A percentile compares a stretch with the other conserved stretches of the same genome.
These are phyloP conservation scores for Tiliqua scincoides DNA, from an alignment of 2,113 vertebrate species.

Conservation along the genomic window DNA sequence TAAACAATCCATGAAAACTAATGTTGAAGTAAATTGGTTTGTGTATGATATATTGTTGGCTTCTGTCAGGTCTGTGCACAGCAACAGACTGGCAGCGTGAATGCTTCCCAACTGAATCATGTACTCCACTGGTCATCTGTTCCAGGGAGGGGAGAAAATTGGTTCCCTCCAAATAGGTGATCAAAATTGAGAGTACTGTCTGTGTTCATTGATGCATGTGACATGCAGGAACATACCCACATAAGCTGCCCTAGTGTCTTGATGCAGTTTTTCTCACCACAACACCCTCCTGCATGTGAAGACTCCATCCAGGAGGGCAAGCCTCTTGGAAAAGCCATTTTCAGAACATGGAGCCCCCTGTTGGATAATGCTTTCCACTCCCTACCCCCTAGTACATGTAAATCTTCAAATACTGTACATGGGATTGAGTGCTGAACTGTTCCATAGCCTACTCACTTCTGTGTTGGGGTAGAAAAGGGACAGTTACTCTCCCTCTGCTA, in stretches of 20 bases:
- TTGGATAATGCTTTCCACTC: neutral
- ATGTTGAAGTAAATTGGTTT: too few species aligned
- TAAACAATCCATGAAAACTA: too few species aligned
- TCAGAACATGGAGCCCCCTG: neutral
- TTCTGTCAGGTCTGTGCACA: neutral
- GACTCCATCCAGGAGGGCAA: neutral
- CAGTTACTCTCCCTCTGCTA: too few species aligned
- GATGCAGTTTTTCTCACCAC: neutral
- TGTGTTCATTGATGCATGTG: too few species aligned
- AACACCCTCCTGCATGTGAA: neutral
- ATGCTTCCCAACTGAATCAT: neutral
- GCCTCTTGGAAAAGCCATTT: neutral
- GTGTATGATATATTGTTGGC: too few species aligned
- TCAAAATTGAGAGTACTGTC: neutral
- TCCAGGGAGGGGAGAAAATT: neutral
- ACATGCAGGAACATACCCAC: too few species aligned
- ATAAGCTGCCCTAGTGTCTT: neutral
- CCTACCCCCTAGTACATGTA: too few species aligned
- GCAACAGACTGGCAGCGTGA: neutral
- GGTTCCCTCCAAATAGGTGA: neutral
- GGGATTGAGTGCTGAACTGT: neutral
- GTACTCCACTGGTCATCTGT: neutral
- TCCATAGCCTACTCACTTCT: neutral
- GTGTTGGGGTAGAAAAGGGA: too few species aligned
- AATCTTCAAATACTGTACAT: neutral